phyloP scores from a whole-genome alignment of 2,113 vertebrate genomes.

The Oceanodroma tethys region DNA sequence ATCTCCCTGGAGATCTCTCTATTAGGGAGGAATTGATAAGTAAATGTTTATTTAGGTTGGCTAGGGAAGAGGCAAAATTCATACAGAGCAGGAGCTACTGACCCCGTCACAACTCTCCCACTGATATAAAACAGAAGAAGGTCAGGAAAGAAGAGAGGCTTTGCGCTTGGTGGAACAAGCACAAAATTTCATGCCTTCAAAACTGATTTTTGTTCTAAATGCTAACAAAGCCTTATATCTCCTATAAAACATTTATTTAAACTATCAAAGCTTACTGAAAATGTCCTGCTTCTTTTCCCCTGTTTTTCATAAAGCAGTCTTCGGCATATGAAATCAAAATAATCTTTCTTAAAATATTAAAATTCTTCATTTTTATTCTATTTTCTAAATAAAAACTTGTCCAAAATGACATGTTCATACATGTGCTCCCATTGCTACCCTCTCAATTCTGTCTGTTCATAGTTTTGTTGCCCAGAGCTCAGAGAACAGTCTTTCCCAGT shows the following conservation, averaged over 20 bases:
- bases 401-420: background rate
- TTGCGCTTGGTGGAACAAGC: background rate
- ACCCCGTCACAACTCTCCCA: background rate
- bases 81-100: background rate
- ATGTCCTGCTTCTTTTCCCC: background rate
- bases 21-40: background rate
- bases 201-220: background rate
- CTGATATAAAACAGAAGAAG: background rate
- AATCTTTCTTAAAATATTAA: background rate
- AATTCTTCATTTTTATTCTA: background rate
- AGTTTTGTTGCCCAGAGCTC: background rate
- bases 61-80: background rate
- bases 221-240: background rate
- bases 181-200: background rate
- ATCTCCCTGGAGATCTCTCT: background rate
- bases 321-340: background rate
- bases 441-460: background rate
- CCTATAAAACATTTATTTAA: background rate
- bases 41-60: background rate
- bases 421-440: background rate
- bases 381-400: background rate
- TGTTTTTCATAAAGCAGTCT: background rate
- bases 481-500: accelerated
- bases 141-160: background rate
- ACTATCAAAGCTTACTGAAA: background rate